Evolutionary conservation across 2,797 vertebrate genomes (phyloP).

Genomic region (Cirrhinus molitorella): DNA sequence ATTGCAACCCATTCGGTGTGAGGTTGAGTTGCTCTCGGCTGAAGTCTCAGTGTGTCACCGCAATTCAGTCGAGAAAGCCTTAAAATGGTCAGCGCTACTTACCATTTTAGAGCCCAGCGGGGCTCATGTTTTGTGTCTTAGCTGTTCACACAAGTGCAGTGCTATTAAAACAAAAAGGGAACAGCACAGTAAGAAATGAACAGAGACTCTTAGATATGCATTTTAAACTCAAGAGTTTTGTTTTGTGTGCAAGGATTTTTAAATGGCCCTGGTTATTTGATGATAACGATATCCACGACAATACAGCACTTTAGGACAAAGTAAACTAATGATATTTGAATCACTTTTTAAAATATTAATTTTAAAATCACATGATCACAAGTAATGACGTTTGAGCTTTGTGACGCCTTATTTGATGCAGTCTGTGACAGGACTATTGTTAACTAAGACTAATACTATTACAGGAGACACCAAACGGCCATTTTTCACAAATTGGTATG

Average conservation of each 20-base stretch:
- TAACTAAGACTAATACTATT: not conserved
- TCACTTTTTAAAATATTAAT: too few relatives aligned
- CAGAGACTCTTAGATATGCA: not conserved
- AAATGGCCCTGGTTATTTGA: not conserved
- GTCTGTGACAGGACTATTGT: not conserved
- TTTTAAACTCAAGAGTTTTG: not conserved
- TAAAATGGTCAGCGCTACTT: conserved; percentile 19
- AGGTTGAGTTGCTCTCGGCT: not conserved
- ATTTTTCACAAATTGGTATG: too few relatives aligned
- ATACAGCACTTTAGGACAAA: not conserved
- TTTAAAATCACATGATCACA: not conserved
- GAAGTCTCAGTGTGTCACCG: not conserved
- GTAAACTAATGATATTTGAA: not conserved
- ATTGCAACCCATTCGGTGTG: not conserved
- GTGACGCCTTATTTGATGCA: not conserved
- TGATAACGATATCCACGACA: not conserved
- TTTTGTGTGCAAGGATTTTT: not conserved
- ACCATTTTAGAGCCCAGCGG: not conserved
- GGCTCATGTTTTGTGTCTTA: not conserved
- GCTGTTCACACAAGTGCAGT: not conserved
- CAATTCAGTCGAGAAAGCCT: conserved; percentile 13
- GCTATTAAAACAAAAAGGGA: not conserved
- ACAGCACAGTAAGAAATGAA: conserved; percentile 9
- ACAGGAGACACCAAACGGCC: too few relatives aligned
- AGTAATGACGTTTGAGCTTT: not conserved